These are phyloP conservation scores for Patagioenas fasciata DNA, from an alignment of 2,113 vertebrate genomes.

Conservation along the genomic window DNA sequence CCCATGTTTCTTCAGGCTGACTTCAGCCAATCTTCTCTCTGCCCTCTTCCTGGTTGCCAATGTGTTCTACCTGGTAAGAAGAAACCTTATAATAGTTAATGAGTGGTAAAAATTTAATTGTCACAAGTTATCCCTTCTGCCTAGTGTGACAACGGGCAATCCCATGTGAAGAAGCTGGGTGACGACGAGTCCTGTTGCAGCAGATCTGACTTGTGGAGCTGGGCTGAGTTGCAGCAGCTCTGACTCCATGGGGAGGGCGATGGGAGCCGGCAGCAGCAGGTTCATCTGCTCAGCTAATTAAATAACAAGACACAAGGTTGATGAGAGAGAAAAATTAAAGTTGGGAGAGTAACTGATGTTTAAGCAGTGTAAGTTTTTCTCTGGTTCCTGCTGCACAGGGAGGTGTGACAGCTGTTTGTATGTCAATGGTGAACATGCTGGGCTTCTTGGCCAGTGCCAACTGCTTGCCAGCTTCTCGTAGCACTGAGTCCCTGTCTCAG, in stretches of 20 bases:
- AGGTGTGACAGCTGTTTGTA: not conserved
- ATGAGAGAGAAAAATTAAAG: not conserved
- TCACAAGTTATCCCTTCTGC: not conserved
- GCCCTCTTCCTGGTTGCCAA: not conserved
- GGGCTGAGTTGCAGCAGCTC: not conserved
- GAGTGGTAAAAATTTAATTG: not conserved
- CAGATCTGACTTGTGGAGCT: not conserved
- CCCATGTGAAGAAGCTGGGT: not conserved
- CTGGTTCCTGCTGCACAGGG: not conserved
- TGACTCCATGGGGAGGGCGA: not conserved
- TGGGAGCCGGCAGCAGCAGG: not conserved
- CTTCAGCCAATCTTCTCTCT: not conserved
- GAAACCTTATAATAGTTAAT: not conserved
- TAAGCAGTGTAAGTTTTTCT: not conserved
- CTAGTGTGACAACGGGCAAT: not conserved
- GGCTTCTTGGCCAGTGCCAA: not conserved
- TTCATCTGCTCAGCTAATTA: not conserved
- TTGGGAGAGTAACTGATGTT: not conserved
- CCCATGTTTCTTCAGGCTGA: not conserved
- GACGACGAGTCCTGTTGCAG: not conserved
- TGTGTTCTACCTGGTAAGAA: not conserved
- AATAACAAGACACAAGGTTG: not conserved
- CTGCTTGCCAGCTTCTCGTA: not conserved
- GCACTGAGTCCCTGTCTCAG: not conserved
- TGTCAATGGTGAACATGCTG: not conserved